phyloP scores from a whole-genome alignment of 2,888 invertebrate genomes.

The Heliothis peltigera region DNA sequence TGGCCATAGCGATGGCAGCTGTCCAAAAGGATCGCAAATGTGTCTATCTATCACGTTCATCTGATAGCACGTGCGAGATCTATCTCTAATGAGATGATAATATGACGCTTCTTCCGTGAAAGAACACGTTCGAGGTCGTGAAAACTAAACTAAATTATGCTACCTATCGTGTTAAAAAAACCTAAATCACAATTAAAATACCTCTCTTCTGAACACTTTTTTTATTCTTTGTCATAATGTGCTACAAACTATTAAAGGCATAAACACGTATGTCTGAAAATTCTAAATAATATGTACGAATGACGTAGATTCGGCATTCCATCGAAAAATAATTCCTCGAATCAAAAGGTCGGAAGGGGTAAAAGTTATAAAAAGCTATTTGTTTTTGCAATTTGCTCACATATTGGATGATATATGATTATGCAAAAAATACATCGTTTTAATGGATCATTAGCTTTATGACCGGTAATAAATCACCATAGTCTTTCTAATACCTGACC shows the following conservation, averaged over 20 bases:
- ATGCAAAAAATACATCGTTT: slow-evolving; percentile 8
- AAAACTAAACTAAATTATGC: not conserved
- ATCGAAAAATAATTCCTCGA: too few relatives aligned
- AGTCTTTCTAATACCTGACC: slow-evolving; percentile 2
- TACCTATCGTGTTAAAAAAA: too few relatives aligned
- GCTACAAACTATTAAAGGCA: too few relatives aligned
- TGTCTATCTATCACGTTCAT: slow-evolving; percentile 22
- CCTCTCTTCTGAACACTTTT: too few relatives aligned
- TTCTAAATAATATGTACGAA: too few relatives aligned
- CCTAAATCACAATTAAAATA: too few relatives aligned
- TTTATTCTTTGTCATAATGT: too few relatives aligned
- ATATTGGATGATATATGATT: too few relatives aligned
- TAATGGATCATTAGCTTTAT: not conserved
- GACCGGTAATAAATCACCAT: not conserved
- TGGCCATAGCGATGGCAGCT: slow-evolving; percentile 41
- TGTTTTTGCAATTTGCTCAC: too few relatives aligned
- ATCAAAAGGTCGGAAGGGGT: not conserved
- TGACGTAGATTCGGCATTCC: too few relatives aligned
- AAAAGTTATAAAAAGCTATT: not conserved
- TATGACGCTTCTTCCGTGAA: not conserved
- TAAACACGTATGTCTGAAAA: too few relatives aligned
- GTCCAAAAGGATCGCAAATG: slow-evolving; percentile 34
- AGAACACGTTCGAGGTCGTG: slow-evolving; percentile 6
- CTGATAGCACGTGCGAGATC: slow-evolving; percentile 21
- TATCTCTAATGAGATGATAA: slow-evolving; percentile 2